A percentile compares a stretch with the other conserved stretches of the same genome.
phyloP scores from a whole-genome alignment of 2,888 invertebrate species.

The Tineola bisselliella region DNA sequence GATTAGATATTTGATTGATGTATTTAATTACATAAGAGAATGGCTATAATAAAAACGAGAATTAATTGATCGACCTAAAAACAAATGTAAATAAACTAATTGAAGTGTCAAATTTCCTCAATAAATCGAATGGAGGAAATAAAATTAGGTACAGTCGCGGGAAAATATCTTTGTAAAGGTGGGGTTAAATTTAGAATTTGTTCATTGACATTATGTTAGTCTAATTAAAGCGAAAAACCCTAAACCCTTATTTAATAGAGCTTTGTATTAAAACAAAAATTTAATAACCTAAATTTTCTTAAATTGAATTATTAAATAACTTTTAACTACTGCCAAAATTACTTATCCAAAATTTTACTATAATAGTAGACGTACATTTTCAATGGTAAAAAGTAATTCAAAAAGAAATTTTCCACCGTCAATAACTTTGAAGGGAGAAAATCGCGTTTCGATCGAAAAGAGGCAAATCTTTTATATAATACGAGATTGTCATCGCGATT shows the following conservation, averaged over 20 bases:
- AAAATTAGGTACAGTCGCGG: background rate
- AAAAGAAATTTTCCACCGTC: conserved; percentile 41
- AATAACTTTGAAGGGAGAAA: conserved; percentile 63
- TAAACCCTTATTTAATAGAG: too few relatives aligned
- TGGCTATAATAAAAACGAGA: too few relatives aligned
- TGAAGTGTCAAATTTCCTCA: conserved; percentile 3
- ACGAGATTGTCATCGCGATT: conserved; percentile 69
- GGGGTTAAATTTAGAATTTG: background rate
- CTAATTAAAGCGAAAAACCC: too few relatives aligned
- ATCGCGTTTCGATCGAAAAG: conserved; percentile 66
- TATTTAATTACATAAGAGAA: too few relatives aligned
- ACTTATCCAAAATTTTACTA: conserved; percentile 58
- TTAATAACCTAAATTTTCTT: too few relatives aligned
- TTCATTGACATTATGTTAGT: background rate
- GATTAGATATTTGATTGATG: too few relatives aligned
- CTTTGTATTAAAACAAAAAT: too few relatives aligned
- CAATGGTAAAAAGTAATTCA: conserved; percentile 55
- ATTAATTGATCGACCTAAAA: background rate
- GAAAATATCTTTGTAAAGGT: background rate
- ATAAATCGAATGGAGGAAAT: background rate
- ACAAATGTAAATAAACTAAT: background rate
- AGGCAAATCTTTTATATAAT: conserved; percentile 68
- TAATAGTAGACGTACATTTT: conserved; percentile 44
- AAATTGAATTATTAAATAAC: too few relatives aligned
- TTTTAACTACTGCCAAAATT: conserved; percentile 51